A percentile compares a stretch with the other conserved stretches of the same genome.
phyloP scores from a whole-genome alignment of 2,888 invertebrate genomes.

The Caenorhabditis afra region DNA sequence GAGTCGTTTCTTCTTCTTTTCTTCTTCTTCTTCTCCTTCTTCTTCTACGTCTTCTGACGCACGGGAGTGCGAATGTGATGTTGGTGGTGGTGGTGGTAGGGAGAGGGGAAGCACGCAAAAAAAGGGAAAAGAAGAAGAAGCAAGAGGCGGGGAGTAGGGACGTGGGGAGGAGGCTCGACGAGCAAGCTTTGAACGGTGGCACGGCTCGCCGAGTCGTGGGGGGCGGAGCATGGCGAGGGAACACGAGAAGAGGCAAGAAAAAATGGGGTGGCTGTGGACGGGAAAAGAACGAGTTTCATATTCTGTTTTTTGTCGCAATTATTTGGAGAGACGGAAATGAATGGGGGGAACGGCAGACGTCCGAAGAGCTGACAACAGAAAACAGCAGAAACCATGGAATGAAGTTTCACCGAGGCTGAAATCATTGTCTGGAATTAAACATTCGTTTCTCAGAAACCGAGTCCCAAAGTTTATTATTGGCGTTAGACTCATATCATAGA shows the following conservation, averaged over 20 bases:
- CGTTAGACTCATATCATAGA: too few relatives aligned
- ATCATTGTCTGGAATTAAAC: background rate
- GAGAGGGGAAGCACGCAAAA: background rate
- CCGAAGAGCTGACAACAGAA: background rate
- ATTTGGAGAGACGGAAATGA: constrained; percentile 20
- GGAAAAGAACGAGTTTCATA: constrained; percentile 37
- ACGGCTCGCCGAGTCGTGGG: constrained; percentile 31
- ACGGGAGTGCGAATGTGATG: constrained; percentile 52
- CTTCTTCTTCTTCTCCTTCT: constrained; percentile 24
- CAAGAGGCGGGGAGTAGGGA: background rate
- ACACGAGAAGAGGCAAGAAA: constrained; percentile 4
- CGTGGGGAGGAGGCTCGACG: constrained; percentile 15
- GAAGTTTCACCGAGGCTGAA: background rate
- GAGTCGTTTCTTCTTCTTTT: background rate
- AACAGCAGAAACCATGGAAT: constrained; percentile 1
- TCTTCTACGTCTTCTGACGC: constrained; percentile 38
- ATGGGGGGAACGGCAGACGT: constrained; percentile 2
- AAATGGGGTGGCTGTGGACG: background rate
- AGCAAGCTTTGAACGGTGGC: constrained; percentile 53
- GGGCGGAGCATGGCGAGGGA: constrained; percentile 11
- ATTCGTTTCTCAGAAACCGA: too few relatives aligned
- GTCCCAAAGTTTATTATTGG: too few relatives aligned
- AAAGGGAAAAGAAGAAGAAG: constrained; percentile 2
- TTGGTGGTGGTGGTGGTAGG: constrained; percentile 14
- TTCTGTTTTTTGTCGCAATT: constrained; percentile 36